These are phyloP conservation scores for Petrophora chlorosata DNA, from an alignment of 2,888 invertebrate genomes.

Conservation along the genomic window DNA sequence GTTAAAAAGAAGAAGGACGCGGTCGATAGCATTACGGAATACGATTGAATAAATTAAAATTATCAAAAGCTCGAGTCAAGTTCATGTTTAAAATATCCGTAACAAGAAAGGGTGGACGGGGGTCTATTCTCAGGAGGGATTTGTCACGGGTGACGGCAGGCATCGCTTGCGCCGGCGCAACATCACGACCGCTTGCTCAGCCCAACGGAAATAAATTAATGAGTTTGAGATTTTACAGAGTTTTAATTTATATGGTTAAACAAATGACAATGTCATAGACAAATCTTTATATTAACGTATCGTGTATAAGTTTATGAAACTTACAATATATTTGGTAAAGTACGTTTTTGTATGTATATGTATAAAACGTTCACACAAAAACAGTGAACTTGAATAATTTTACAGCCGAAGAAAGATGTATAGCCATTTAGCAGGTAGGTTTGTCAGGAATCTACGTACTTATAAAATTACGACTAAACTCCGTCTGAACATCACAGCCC, in stretches of 20 bases:
- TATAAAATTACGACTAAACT: not conserved
- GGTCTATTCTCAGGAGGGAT: slow-evolving; percentile 48
- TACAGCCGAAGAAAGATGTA: not conserved
- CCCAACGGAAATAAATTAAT: slow-evolving; percentile 34
- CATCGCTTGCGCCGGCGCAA: slow-evolving; percentile 28
- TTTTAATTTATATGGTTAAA: not conserved
- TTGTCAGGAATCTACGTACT: not conserved
- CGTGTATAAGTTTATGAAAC: too few relatives aligned
- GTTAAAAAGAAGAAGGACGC: slow-evolving; percentile 3
- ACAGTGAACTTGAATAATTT: not conserved
- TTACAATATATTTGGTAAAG: not conserved
- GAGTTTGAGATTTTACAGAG: slow-evolving; percentile 35
- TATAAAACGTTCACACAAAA: too few relatives aligned
- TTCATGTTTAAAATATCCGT: slow-evolving; percentile 32
- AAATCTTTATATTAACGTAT: too few relatives aligned
- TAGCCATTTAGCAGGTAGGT: not conserved
- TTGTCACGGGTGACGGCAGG: slow-evolving; percentile 50
- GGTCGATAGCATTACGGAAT: slow-evolving; percentile 16
- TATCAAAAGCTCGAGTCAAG: slow-evolving; percentile 23
- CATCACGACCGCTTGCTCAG: slow-evolving; percentile 30
- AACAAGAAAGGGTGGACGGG: slow-evolving; percentile 28
- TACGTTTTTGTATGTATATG: not conserved
- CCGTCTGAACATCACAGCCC: slow-evolving; percentile 47
- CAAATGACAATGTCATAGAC: too few relatives aligned
- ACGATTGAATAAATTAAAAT: slow-evolving; percentile 27